phyloP scores from a whole-genome alignment of 30 jellyfish, hydroid and myxozoan species.

The Euphysa ruthae region DNA sequence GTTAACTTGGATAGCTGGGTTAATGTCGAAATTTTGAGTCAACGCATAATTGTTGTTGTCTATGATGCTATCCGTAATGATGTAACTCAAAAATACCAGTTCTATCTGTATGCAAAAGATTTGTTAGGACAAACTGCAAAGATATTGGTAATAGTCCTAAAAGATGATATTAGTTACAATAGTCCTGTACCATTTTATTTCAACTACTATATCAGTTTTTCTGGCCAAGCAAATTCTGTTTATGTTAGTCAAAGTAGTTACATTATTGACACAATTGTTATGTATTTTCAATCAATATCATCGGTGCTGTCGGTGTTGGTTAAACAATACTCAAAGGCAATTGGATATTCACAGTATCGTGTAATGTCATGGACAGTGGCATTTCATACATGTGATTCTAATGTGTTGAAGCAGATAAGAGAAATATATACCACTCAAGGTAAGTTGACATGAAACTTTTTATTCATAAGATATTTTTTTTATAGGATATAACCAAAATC shows the following conservation, averaged over 20 bases:
- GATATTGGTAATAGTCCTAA: conserved; percentile 17
- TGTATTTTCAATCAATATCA: conserved; percentile 12
- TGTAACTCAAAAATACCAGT: conserved; percentile 3
- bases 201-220: conserved; percentile 16
- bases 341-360: conserved; percentile 15
- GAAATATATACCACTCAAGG: neutral
- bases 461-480: too few relatives aligned
- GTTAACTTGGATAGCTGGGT: conserved; percentile 26
- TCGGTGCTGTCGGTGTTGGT: conserved; percentile 5
- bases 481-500: too few relatives aligned
- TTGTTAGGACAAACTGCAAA: conserved; percentile 36
- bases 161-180: conserved; percentile 5
- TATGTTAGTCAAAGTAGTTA: conserved; percentile 25
- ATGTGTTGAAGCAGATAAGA: neutral
- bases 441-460: too few relatives aligned
- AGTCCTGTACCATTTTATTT: conserved; percentile 49
- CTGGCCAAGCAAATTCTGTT: conserved; percentile 9
- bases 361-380: conserved; percentile 37
- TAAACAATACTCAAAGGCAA: neutral
- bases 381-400: conserved; percentile 22
- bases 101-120: conserved; percentile 57
- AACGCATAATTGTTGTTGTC: conserved; percentile 24
- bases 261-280: conserved; percentile 4
- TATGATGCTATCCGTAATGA: conserved; percentile 30
- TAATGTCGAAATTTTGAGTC: conserved; percentile 3